These are phyloP conservation scores for Trichonephila clavipes DNA, from an alignment of 1,140 invertebrate genomes.

Conservation along the genomic window DNA sequence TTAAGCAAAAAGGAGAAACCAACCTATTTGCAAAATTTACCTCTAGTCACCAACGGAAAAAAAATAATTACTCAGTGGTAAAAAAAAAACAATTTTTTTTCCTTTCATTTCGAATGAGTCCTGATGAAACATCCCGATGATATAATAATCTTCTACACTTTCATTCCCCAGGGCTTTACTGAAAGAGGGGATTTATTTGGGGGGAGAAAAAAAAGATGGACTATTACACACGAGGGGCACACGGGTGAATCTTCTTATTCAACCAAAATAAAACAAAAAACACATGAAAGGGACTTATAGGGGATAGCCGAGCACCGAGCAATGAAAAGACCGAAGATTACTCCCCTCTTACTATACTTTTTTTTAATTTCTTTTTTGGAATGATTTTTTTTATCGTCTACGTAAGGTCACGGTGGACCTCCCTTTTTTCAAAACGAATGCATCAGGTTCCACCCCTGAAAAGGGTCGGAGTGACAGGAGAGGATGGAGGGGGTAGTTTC, in stretches of 20 bases:
- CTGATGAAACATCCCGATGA: conserved; percentile 22
- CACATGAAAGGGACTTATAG: neutral
- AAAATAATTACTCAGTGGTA: neutral
- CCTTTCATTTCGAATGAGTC: neutral
- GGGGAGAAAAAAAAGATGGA: neutral
- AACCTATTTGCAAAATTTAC: neutral
- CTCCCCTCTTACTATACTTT: neutral
- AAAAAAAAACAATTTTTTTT: neutral
- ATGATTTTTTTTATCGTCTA: neutral
- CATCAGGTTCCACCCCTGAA: conserved; percentile 53
- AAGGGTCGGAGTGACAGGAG: neutral
- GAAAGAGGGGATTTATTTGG: neutral
- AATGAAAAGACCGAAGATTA: conserved; percentile 6
- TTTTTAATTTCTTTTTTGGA: neutral
- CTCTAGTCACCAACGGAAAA: neutral
- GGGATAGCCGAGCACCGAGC: neutral
- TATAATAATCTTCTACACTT: conserved; percentile 10
- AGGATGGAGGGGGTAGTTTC: neutral
- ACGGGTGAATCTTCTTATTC: neutral
- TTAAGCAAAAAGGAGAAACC: neutral
- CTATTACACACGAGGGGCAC: neutral
- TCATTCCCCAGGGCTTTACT: neutral
- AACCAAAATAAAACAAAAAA: neutral
- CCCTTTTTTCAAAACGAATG: conserved; percentile 31
- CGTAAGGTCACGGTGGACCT: conserved; percentile 24